Evolutionary conservation across 2,888 invertebrate genomes (phyloP), one percentile per base, ranked within the genome.

Genomic region (Adineta ricciae): DNA sequence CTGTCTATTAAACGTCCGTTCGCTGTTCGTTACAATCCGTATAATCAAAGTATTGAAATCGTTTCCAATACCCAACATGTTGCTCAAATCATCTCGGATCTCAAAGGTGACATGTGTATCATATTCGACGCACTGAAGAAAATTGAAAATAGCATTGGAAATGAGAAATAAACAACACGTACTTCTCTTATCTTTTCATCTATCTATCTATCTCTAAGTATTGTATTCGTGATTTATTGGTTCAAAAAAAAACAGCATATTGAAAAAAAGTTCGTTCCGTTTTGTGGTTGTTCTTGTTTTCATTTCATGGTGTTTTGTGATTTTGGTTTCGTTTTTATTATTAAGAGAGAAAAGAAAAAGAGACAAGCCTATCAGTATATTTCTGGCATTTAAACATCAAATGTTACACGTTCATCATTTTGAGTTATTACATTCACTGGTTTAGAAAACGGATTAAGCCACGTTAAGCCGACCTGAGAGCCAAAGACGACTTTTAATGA

Each of bases 21-120:
- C 92, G 96, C 97, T 91, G 95, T 99, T 86, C 93, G 96, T 87
- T 99, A 95, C 93, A 92, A 92, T 87, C 91, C 98, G n/a, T 97
- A 97, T 92, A 98, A 98, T 56, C 96, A 97, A 90, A 93, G 94
- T 87, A 84, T 99, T 83, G 97, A 98, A 90, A 94, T 97, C 83
- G 92, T 99, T 86, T 96, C 98, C 91, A 96, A 96, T 2, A 94
- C 96, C 88, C 93, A 93, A 11, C 96, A 96, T 91, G 93, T 99
- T 87, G 93, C 94, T 87, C 94, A 94, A 87, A 92, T 98, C 21
- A 94, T 96, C 27, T 88, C 89, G 84, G 91, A 91, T 87, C 89
- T 91, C 32, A 90, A 90, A 87, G 89, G 91, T 19, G 89, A 89
- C 83, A 88, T 90, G 16, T 88, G 88, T 64, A 89, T 89, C 50